phyloP scores from a whole-genome alignment of 2,113 vertebrate genomes.

The Onychorhynchus coronatus region DNA sequence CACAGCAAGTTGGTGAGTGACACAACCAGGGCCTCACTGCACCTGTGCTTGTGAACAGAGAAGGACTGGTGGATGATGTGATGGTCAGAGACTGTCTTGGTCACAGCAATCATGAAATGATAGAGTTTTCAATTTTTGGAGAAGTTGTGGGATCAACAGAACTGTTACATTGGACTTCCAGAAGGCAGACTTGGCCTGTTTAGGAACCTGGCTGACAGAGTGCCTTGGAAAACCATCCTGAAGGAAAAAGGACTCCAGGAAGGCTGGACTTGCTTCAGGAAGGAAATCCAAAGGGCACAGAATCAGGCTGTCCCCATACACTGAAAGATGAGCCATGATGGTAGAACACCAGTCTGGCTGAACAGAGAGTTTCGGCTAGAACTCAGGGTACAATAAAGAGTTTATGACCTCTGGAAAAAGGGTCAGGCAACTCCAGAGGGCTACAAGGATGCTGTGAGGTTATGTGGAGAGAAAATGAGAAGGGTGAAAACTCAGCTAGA shows the following conservation, averaged over 20 bases:
- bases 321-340: not conserved
- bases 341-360: not conserved
- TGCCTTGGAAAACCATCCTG: not conserved
- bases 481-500: not conserved
- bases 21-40: not conserved
- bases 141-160: not conserved
- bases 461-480: not conserved
- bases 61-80: not conserved
- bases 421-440: not conserved
- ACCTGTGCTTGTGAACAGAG: not conserved
- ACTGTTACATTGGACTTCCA: not conserved
- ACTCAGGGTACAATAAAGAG: not conserved
- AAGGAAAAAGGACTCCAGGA: not conserved
- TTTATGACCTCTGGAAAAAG: not conserved
- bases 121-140: not conserved
- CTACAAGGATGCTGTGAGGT: not conserved
- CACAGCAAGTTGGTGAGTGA: rapidly evolving
- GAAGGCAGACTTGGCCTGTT: not conserved
- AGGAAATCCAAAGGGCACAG: not conserved
- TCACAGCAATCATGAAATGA: rapidly evolving
- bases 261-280: not conserved
- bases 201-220: not conserved
- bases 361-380: not conserved
- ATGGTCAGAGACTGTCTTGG: not conserved
- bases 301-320: not conserved